Conservation (phyloP, 2,888 invertebrate species). For the Sinohyriopsis cumingii region DNA sequence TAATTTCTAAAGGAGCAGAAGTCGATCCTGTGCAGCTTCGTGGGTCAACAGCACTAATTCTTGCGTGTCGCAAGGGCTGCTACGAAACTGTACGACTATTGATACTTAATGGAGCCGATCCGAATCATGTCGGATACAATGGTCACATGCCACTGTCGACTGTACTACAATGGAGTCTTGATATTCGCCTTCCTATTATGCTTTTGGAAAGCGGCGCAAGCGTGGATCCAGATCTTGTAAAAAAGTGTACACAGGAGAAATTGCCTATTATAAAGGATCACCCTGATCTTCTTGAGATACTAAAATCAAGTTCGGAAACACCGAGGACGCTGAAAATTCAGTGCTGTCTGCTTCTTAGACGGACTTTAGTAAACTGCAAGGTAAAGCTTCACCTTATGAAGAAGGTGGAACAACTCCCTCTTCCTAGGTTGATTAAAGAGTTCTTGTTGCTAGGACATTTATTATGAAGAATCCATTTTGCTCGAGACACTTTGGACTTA, state of each 20-base stretch:
- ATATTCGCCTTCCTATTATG: slow-evolving; percentile 45
- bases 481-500: too few relatives aligned
- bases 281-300: slow-evolving; percentile 39
- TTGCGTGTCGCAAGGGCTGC: slow-evolving; percentile 52
- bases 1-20: slow-evolving; percentile 51
- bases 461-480: slow-evolving; percentile 4
- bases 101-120: slow-evolving; percentile 57
- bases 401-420: slow-evolving; percentile 50
- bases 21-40: slow-evolving; percentile 55
- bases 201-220: slow-evolving; percentile 52
- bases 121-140: slow-evolving; percentile 57
- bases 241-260: slow-evolving; percentile 45
- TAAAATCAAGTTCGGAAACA: slow-evolving; percentile 38
- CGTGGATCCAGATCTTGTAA: slow-evolving; percentile 44
- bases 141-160: slow-evolving; percentile 58
- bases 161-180: slow-evolving; percentile 45
- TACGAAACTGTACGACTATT: slow-evolving; percentile 48
- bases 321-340: slow-evolving; percentile 46
- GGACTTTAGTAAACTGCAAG: slow-evolving; percentile 34
- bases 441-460: slow-evolving; percentile 52
- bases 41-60: slow-evolving; percentile 55
- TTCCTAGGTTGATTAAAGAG: slow-evolving; percentile 53
- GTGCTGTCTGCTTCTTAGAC: slow-evolving; percentile 48
- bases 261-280: slow-evolving; percentile 37
- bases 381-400: slow-evolving; percentile 42